These are phyloP conservation scores for Diglossa cyanea DNA, from an alignment of 2,797 vertebrate genomes.

Conservation along the genomic window DNA sequence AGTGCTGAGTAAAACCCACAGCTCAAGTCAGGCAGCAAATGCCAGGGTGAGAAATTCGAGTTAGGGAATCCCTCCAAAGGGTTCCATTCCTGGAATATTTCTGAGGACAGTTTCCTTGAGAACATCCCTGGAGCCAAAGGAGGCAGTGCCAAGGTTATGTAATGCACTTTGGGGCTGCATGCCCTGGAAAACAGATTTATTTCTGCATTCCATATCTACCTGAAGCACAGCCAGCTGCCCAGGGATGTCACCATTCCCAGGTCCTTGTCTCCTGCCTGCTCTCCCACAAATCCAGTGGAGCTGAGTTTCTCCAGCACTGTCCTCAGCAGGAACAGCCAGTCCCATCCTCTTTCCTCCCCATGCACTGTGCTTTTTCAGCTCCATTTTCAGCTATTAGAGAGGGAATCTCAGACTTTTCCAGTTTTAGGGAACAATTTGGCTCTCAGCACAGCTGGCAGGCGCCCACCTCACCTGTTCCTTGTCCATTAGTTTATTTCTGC, in stretches of 20 bases:
- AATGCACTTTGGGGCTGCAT: neutral
- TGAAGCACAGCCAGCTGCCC: neutral
- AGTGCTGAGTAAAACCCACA: neutral
- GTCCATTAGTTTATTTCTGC: neutral
- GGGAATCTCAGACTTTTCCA: neutral
- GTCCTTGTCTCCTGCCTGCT: neutral
- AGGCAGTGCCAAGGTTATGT: neutral
- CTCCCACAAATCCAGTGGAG: neutral
- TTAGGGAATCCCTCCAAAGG: neutral
- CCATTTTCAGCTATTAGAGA: neutral
- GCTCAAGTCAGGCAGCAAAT: neutral
- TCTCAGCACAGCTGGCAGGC: neutral
- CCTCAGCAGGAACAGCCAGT: neutral
- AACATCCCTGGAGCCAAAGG: neutral
- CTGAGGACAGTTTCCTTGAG: neutral
- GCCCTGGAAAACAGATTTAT: neutral
- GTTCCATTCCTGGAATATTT: neutral
- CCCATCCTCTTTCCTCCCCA: neutral
- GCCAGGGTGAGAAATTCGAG: neutral
- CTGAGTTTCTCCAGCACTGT: neutral
- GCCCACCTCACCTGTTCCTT: neutral
- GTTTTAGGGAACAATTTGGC: neutral
- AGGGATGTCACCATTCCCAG: neutral
- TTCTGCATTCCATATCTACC: rapidly evolving
- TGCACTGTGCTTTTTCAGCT: neutral